Evolutionary conservation across 1,140 invertebrate genomes (phyloP).

Genomic region (Hermetia illucens): DNA sequence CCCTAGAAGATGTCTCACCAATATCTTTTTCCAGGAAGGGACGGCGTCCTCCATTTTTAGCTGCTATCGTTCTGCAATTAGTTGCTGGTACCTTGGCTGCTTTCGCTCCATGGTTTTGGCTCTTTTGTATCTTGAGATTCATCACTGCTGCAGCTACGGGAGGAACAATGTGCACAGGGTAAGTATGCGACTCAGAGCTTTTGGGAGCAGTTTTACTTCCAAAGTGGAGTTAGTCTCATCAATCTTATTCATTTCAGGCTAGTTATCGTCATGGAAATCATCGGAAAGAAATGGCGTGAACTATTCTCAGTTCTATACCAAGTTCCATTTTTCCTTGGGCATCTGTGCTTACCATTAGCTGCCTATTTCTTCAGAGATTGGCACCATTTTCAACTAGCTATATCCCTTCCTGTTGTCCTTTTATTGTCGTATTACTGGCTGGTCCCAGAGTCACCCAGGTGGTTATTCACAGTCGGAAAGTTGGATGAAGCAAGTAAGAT

Average conservation of each 20-base stretch:
- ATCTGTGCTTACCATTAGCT: conserved; percentile 40
- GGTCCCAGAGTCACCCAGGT: conserved; percentile 62
- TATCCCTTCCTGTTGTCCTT: conserved; percentile 51
- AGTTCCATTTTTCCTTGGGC: conserved; percentile 47
- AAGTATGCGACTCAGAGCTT: no score
- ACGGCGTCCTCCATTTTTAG: conserved; percentile 46
- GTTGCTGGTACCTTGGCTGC: conserved; percentile 45
- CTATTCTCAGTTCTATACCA: conserved; percentile 50
- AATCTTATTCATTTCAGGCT: conserved; percentile 33
- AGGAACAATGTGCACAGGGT: conserved; percentile 59
- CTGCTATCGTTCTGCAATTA: conserved; percentile 49
- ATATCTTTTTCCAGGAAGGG: conserved; percentile 42
- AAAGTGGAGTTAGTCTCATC: no score
- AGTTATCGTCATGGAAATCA: conserved; percentile 54
- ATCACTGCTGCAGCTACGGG: conserved; percentile 53
- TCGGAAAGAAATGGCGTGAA: conserved; percentile 48
- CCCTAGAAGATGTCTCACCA: neutral
- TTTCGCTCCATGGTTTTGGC: conserved; percentile 48
- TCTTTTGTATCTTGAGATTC: conserved; percentile 55
- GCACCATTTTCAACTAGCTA: conserved; percentile 52
- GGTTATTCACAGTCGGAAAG: conserved; percentile 52
- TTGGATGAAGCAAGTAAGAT: conserved; percentile 49
- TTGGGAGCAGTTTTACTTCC: no score
- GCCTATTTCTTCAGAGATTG: conserved; percentile 48
- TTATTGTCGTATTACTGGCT: conserved; percentile 55